phyloP scores from a whole-genome alignment of 2,113 vertebrate genomes.

The Anguilla japonica region DNA sequence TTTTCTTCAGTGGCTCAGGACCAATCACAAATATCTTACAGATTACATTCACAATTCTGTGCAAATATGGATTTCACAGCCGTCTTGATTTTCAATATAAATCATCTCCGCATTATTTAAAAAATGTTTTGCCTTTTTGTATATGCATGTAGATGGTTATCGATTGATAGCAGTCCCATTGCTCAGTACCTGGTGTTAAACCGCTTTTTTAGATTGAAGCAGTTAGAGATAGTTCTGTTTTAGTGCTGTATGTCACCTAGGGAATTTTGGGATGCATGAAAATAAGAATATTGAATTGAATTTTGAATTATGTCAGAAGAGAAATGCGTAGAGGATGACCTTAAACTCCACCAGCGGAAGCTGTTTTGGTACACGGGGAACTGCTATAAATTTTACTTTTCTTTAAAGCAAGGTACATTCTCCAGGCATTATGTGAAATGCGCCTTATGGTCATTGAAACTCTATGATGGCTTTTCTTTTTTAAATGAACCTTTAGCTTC shows the following conservation, averaged over 20 bases:
- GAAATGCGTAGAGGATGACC: conserved; percentile 49
- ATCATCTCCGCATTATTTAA: not conserved
- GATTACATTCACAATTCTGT: not conserved
- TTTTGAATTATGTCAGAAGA: conserved; percentile 43
- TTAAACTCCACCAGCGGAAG: conserved; percentile 49
- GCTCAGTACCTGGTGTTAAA: conserved; percentile 16
- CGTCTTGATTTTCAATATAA: not conserved
- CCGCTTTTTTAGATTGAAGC: conserved; percentile 43
- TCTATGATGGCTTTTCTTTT: conserved; percentile 45
- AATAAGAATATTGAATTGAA: conserved; percentile 34
- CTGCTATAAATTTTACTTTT: conserved; percentile 52
- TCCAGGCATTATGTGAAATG: conserved; percentile 54
- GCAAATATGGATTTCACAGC: not conserved
- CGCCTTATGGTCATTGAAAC: conserved; percentile 62
- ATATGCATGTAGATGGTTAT: not conserved
- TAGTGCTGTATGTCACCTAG: conserved; percentile 50
- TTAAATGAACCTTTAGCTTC: conserved; percentile 49
- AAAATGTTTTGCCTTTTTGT: not conserved
- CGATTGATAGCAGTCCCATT: not conserved
- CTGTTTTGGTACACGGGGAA: conserved; percentile 54
- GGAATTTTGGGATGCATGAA: conserved; percentile 60
- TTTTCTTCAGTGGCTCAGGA: not conserved
- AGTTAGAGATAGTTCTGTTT: conserved; percentile 42
- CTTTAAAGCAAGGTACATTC: conserved; percentile 58
- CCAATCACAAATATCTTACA: not conserved